phyloP scores from a whole-genome alignment of 1,140 invertebrate species.

The Drosophila murphyi region DNA sequence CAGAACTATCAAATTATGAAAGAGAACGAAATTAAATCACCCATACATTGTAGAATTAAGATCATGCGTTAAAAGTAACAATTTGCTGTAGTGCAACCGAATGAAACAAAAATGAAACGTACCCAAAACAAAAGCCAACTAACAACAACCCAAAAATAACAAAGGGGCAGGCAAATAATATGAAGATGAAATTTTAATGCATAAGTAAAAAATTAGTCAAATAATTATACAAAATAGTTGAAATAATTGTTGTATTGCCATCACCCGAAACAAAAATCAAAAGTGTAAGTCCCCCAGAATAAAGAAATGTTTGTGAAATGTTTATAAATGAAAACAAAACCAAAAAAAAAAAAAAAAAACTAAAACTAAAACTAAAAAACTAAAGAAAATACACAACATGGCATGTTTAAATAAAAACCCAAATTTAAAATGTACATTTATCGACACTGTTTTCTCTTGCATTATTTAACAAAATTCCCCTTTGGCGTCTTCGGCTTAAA shows the following conservation, averaged over 20 bases:
- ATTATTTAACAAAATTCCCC: neutral
- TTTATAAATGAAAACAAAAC: constrained; percentile 73
- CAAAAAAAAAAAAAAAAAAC: constrained; percentile 5
- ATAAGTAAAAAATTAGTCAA: constrained; percentile 60
- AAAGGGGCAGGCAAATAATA: constrained; percentile 25
- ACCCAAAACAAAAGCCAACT: constrained; percentile 49
- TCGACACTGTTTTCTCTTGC: neutral
- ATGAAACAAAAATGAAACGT: constrained; percentile 37
- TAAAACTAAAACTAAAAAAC: constrained; percentile 41
- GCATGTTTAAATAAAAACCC: constrained; percentile 58
- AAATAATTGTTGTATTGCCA: constrained; percentile 79
- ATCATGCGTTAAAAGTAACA: constrained; percentile 45
- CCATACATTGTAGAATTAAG: constrained; percentile 36
- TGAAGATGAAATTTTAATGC: constrained; percentile 34
- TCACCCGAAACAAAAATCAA: constrained; percentile 62
- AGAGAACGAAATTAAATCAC: constrained; percentile 28
- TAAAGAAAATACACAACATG: constrained; percentile 31
- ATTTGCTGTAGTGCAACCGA: constrained; percentile 56
- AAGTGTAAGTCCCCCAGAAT: constrained; percentile 70
- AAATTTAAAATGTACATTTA: constrained; percentile 41
- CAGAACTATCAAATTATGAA: constrained; percentile 9
- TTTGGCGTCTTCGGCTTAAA: neutral
- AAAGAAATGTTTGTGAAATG: constrained; percentile 78
- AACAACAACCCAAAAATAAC: constrained; percentile 41
- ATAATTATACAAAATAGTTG: constrained; percentile 81